Conservation (phyloP, 2,888 invertebrate species). For the Phengaris alcon region DNA sequence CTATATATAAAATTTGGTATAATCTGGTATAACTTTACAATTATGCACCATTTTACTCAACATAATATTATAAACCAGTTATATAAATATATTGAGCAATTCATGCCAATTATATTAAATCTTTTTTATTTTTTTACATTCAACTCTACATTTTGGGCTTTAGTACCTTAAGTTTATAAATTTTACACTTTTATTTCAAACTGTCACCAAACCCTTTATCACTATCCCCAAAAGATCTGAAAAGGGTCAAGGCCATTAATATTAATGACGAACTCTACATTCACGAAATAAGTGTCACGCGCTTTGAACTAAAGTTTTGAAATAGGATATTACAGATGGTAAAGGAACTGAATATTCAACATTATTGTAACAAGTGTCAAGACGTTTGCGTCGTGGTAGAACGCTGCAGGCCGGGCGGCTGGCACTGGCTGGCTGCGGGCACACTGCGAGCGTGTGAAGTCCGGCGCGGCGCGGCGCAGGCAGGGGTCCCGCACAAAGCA, state of each 20-base stretch:
- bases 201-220: not conserved
- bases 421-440: constrained; percentile 55
- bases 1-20: not conserved
- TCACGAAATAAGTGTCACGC: constrained; percentile 8
- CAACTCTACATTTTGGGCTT: not conserved
- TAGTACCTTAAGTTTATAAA: not conserved
- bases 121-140: not conserved
- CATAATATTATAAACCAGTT: not conserved
- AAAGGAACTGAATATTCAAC: constrained; percentile 13
- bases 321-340: not conserved
- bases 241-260: constrained; percentile 9
- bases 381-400: constrained; percentile 36
- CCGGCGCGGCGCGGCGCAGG: constrained; percentile 52
- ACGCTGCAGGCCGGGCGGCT: constrained; percentile 31
- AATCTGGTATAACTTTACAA: not conserved
- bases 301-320: constrained; percentile 1
- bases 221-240: not conserved
- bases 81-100: not conserved
- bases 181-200: not conserved
- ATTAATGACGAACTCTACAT: constrained; percentile 6
- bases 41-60: not conserved
- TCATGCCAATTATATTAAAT: constrained; percentile 3
- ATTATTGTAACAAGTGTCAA: constrained; percentile 34
- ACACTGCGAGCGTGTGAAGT: constrained; percentile 75
- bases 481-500: constrained; percentile 61